These are phyloP conservation scores for Ellobius talpinus DNA, from an alignment of 2,113 vertebrate genomes.

Conservation along the genomic window DNA sequence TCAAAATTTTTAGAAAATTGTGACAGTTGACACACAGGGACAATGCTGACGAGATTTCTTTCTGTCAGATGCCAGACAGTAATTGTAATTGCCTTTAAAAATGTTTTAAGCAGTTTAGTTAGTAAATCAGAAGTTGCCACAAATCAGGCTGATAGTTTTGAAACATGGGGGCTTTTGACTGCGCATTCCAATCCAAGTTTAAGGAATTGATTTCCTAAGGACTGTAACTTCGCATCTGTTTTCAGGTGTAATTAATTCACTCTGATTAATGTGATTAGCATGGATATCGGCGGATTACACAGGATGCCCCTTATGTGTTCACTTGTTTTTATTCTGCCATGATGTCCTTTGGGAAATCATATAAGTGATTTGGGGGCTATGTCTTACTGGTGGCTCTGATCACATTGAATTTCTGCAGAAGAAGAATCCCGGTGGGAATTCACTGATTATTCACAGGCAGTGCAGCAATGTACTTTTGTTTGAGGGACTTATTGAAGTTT, in stretches of 20 bases:
- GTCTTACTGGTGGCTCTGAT: conserved; percentile 64
- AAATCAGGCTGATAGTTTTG: conserved; percentile 79
- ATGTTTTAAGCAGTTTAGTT: conserved; percentile 81
- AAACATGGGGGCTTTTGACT: conserved; percentile 81
- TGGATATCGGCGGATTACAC: conserved; percentile 81
- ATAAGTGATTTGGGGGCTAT: conserved; percentile 44
- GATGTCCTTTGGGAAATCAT: conserved; percentile 73
- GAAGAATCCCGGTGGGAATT: conserved; percentile 68
- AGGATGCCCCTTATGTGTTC: conserved; percentile 78
- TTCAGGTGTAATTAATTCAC: conserved; percentile 83
- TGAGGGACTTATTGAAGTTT: conserved; percentile 68
- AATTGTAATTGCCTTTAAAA: conserved; percentile 84
- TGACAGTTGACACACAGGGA: conserved; percentile 84
- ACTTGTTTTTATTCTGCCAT: conserved; percentile 78
- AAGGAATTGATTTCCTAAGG: conserved; percentile 80
- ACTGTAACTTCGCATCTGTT: conserved; percentile 83
- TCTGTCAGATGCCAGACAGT: conserved; percentile 82
- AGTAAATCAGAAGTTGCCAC: conserved; percentile 83
- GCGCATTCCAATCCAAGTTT: conserved; percentile 82
- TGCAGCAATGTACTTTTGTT: conserved; percentile 58
- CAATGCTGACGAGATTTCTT: conserved; percentile 83
- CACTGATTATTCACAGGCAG: conserved; percentile 67
- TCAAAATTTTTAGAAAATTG: conserved; percentile 84
- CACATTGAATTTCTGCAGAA: conserved; percentile 64
- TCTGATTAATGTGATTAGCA: conserved; percentile 83